phyloP scores from a whole-genome alignment of 2,113 vertebrate genomes.

The Atrichornis clamosus region DNA sequence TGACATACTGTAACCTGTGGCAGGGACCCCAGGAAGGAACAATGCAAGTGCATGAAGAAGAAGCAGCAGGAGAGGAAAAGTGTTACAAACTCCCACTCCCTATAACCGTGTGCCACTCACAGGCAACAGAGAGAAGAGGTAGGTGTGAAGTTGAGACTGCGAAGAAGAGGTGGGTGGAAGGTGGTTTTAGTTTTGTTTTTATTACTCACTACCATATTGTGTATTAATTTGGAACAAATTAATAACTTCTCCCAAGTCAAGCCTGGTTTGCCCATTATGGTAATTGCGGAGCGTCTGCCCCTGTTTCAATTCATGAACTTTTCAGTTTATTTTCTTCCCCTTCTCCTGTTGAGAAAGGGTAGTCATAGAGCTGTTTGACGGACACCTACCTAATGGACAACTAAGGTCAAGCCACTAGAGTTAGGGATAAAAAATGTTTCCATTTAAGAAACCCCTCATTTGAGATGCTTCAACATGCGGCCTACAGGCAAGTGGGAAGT shows the following conservation, averaged over 20 bases:
- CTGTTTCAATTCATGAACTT: rapidly evolving
- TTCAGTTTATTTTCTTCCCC: not conserved
- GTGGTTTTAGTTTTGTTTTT: not conserved
- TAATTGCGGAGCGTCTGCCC: not conserved
- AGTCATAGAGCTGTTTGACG: not conserved
- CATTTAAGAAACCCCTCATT: not conserved
- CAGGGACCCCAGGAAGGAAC: not conserved
- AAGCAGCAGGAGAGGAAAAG: not conserved
- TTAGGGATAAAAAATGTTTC: not conserved
- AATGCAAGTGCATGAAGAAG: rapidly evolving
- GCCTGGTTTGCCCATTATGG: not conserved
- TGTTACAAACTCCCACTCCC: not conserved
- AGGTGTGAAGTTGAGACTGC: not conserved
- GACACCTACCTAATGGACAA: not conserved
- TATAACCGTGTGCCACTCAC: rapidly evolving
- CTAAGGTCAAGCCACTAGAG: not conserved
- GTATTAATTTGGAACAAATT: not conserved
- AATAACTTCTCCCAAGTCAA: not conserved
- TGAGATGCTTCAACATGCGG: not conserved
- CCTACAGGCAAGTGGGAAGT: not conserved
- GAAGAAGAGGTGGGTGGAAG: not conserved
- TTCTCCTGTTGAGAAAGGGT: not conserved
- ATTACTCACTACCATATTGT: not conserved
- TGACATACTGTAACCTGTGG: not conserved
- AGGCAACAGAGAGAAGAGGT: not conserved